phyloP scores from a whole-genome alignment of 2,888 invertebrate species.

The Ectemnius lituratus region DNA sequence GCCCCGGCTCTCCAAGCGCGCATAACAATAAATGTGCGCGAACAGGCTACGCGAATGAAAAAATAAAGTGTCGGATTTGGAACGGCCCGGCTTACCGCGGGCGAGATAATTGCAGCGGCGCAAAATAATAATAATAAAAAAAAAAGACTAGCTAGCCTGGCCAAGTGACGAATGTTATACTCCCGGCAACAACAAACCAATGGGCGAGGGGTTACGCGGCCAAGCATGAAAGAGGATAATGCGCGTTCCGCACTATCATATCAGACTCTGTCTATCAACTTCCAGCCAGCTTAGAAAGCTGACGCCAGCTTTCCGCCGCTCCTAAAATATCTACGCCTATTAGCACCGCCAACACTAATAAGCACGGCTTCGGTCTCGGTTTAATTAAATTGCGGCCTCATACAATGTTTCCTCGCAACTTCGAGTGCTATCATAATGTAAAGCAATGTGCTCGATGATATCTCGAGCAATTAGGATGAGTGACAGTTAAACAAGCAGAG shows the following conservation, averaged over 20 bases:
- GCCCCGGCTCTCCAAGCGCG: neutral
- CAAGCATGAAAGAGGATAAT: neutral
- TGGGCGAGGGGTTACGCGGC: neutral
- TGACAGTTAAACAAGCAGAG: too few species aligned
- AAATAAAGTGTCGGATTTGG: conserved; percentile 19
- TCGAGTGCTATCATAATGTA: too few species aligned
- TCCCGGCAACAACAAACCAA: conserved; percentile 13
- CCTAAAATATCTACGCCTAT: neutral
- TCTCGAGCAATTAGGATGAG: too few species aligned
- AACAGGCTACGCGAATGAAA: conserved; percentile 7
- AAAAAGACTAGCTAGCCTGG: conserved; percentile 44
- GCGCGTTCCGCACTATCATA: neutral
- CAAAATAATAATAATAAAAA: conserved; percentile 39
- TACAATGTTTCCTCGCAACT: neutral
- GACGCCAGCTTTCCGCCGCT: neutral
- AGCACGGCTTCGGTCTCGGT: neutral
- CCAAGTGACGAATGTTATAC: conserved; percentile 49
- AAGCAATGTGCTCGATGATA: too few species aligned
- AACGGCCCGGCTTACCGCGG: conserved; percentile 46
- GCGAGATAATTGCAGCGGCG: conserved; percentile 51
- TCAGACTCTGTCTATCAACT: too few species aligned
- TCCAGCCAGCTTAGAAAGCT: neutral
- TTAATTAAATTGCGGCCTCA: neutral
- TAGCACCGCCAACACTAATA: neutral
- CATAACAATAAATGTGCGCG: conserved; percentile 12